Conservation (phyloP, 2,797 vertebrate species). For the Parambassis ranga region DNA sequence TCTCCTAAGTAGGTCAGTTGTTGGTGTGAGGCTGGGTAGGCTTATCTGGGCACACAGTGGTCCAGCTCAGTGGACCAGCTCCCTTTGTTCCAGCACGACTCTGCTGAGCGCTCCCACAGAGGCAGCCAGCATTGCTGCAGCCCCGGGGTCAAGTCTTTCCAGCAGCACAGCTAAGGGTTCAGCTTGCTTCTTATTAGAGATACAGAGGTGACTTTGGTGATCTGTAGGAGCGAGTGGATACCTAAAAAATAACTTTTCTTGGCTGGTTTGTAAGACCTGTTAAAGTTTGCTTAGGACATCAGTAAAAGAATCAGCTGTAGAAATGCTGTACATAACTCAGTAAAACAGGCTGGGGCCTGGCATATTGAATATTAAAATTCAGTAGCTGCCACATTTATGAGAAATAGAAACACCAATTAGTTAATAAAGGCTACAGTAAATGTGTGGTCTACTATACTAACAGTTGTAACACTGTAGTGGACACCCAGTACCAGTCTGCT, state of each 20-base stretch:
- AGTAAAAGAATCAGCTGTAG: not conserved
- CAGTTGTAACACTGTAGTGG: not conserved
- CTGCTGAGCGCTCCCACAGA: slow-evolving; percentile 60
- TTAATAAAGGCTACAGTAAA: not conserved
- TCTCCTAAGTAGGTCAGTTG: slow-evolving; percentile 74
- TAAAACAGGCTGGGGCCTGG: no score
- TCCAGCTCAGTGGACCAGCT: slow-evolving; percentile 63
- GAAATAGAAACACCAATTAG: no score
- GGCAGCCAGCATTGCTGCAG: slow-evolving; percentile 50
- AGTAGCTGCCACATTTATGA: no score
- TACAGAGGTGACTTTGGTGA: slow-evolving; percentile 16
- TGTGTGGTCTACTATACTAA: not conserved
- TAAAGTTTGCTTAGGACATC: not conserved
- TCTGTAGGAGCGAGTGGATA: not conserved
- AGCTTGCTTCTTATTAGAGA: slow-evolving; percentile 9
- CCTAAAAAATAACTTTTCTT: not conserved
- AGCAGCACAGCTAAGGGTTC: slow-evolving; percentile 28
- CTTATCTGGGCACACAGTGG: slow-evolving; percentile 69
- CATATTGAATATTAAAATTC: no score
- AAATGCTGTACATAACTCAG: not conserved
- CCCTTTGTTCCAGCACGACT: slow-evolving; percentile 66
- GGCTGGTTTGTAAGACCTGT: not conserved
- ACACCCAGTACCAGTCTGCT: not conserved
- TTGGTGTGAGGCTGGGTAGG: slow-evolving; percentile 59
- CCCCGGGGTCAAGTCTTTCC: slow-evolving; percentile 63